Conservation (phyloP, 2,888 invertebrate genomes). For the Alcis repandata region DNA sequence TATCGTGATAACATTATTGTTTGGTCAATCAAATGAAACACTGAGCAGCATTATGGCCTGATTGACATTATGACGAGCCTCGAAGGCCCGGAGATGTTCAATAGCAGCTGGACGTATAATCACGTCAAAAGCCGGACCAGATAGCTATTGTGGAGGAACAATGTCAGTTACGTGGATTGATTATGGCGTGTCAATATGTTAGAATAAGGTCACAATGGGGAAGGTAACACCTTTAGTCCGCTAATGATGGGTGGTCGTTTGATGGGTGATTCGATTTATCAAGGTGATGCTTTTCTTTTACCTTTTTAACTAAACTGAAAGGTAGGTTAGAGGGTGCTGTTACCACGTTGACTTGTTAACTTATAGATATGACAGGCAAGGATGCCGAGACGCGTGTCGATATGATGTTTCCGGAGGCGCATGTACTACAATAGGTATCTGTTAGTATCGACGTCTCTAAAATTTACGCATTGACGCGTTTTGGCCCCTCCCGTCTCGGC, state of each 20-base stretch:
- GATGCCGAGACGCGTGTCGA: constrained; percentile 43
- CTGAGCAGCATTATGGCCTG: constrained; percentile 7
- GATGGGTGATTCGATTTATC: not conserved
- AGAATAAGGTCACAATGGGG: constrained; percentile 7
- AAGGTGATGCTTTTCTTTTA: not conserved
- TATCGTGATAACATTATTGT: not conserved
- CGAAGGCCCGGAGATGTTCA: constrained; percentile 12
- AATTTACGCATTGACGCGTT: constrained; percentile 33
- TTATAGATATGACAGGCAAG: constrained; percentile 16
- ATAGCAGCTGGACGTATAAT: constrained; percentile 31
- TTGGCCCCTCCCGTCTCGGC: constrained; percentile 32
- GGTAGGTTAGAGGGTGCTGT: too few relatives aligned
- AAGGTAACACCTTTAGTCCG: not conserved
- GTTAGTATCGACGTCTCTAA: constrained; percentile 14
- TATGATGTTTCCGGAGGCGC: constrained; percentile 51
- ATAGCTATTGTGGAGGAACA: constrained; percentile 22
- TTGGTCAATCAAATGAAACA: constrained; percentile 9
- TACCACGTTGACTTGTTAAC: not conserved
- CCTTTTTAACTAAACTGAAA: not conserved
- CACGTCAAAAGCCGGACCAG: constrained; percentile 25
- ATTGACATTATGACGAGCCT: constrained; percentile 24
- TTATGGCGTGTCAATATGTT: not conserved
- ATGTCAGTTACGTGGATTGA: constrained; percentile 15
- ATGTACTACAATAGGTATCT: constrained; percentile 25
- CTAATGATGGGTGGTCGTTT: not conserved